Base-by-base conservation (phyloP, 2,113 vertebrate species). In the Malaclemys terrapin region DNA sequence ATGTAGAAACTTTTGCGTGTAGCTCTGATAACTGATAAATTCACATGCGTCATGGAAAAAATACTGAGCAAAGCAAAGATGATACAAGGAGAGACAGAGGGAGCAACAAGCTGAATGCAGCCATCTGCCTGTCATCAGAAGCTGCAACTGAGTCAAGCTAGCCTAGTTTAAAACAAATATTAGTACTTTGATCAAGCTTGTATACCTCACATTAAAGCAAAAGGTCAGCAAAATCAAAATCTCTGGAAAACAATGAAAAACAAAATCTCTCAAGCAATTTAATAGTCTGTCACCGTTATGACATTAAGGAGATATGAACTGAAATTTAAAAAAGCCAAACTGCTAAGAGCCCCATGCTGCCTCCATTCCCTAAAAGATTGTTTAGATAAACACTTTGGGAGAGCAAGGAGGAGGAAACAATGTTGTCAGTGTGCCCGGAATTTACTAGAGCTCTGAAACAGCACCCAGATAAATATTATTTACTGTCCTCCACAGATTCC, bases 301-400 rank as follows among this genome's bases (percentile, higher is more conserved):
- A 88, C 87, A 65, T 94, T 80, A 91, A 47, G 84, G 81, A 95
- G 89, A 90, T 84, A 97, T 24, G 62, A 65, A 42, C 49, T 93
- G 65, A 89, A 96, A 90, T 0, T 6, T 87, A 89, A 89, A 81
- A 42, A 83, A 85, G 65, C 35, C 94, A 95, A 97, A 79, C 53
- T 85, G 89, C 0, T 0, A 9, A 38, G 57, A 94, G 53, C 54
- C 50, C 52, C 75, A n/a, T 5, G 25, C 52, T 2, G n/a, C 80
- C 93, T 89, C 85, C 81, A 75, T 53, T 84, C 53, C 87, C 57
- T 29, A 75, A 47, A 90, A 96, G 89, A 94, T 91, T 96, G 94
- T 93, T 97, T 96, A 89, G 91, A 91, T 97, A 96, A 97, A 97
- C 93, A 97, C 84, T 87, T 78, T 78, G 82, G 57, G 86, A 94